Base-by-base conservation (phyloP, 2,797 vertebrate species). In the Cossypha caffra region DNA sequence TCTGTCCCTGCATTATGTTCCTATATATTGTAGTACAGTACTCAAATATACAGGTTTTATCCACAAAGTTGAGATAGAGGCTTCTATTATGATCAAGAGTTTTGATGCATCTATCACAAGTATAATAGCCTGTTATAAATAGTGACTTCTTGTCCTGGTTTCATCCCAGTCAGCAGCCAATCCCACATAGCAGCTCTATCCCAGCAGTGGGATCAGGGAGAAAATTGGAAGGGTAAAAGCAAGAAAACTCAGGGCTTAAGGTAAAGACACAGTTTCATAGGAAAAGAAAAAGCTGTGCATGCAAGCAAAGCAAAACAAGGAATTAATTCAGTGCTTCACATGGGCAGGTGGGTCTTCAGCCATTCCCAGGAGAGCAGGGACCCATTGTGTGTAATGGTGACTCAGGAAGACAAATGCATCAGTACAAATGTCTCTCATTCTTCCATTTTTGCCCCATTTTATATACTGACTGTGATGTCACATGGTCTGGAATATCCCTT, bases 351-450 rank as follows among this genome's bases (percentile, higher is more conserved):
- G 15, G 12, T 31, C 31, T 15, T 61, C 61, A 61, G 9, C 18
- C 31, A 11, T 12, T 4, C 5, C 40, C 26, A 28, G 25, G 26
- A 37, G 2, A 42, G 17, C 33, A 29, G 8, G 8, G 26, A 8
- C 8, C 33, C 21, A 8, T 42, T 0, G 3, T 16, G 5, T 54
- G 13, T 20, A 35, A 35, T 9, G 2, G 9, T n/a, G 29, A 47
- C 25, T 35, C 11, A 16, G 35, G 18, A 68, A 48, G 54, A 42
- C 25, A 81, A 54, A 67, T 1, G 5, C 40, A n/a, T n/a, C 62
- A 48, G 18, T 28, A 16, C 26, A n/a, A 68, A 24, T 47, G 6
- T n/a, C 4, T 7, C 26, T 2, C 4, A 4, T 42, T 26, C 31
- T 40, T 54, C 29, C 15, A 48, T 52, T 29, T 59, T 20, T 23